Conservation (phyloP, 2,888 invertebrate species). For the Frankliniella fusca region DNA sequence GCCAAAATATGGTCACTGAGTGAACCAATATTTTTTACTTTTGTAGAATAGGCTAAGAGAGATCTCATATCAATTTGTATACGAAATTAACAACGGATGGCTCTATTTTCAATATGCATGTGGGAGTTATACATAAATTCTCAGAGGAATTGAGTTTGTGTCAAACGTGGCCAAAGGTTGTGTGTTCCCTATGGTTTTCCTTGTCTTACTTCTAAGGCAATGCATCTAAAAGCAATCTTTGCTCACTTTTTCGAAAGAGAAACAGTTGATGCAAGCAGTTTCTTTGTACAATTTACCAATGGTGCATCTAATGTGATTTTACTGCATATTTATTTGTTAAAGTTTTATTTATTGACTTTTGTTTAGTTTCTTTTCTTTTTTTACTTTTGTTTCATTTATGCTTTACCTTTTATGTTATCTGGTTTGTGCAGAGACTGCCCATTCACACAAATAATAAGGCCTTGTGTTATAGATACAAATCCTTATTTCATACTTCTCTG, state of each 20-base stretch:
- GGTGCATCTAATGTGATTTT: constrained; percentile 22
- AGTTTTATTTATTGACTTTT: constrained; percentile 27
- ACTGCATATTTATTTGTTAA: constrained; percentile 23
- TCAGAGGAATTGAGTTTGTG: neutral
- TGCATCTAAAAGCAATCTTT: neutral
- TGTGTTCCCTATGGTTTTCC: constrained; percentile 11
- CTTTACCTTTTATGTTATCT: constrained; percentile 5
- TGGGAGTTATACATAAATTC: neutral
- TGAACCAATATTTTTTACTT: constrained; percentile 24
- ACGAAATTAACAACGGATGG: constrained; percentile 4
- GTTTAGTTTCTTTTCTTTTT: constrained; percentile 22
- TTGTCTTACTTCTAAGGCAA: neutral
- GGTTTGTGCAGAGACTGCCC: neutral
- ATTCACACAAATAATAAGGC: neutral
- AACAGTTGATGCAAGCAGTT: constrained; percentile 4
- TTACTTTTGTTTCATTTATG: constrained; percentile 23
- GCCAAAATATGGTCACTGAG: constrained; percentile 14
- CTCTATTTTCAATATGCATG: neutral
- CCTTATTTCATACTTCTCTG: constrained; percentile 4
- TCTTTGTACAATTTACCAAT: neutral
- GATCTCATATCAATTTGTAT: constrained; percentile 26
- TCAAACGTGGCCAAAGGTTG: neutral
- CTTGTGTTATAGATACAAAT: neutral
- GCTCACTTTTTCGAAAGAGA: neutral
- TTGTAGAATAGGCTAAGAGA: constrained; percentile 13